Conservation (phyloP, 2,797 vertebrate species). For the Parambassis ranga region DNA sequence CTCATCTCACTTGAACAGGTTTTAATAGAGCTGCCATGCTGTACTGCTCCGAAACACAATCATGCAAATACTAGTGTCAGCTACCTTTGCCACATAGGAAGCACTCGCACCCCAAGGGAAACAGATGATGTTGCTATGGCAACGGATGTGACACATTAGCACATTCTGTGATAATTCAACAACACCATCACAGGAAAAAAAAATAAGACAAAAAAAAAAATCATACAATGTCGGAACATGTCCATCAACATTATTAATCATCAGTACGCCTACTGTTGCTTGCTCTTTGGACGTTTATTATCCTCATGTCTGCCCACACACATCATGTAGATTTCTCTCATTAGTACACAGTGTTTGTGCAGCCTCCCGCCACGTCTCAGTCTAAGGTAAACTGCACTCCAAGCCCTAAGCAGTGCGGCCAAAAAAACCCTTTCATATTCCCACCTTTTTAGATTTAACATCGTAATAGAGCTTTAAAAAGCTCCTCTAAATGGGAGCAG, state of each 20-base stretch:
- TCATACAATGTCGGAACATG: constrained; percentile 34
- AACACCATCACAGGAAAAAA: neutral
- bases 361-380: constrained; percentile 33
- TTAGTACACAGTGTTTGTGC: constrained; percentile 47
- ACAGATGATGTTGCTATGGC: constrained; percentile 38
- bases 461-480: constrained; percentile 25
- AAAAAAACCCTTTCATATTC: constrained; percentile 13
- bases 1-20: neutral
- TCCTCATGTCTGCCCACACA: constrained; percentile 53
- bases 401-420: constrained; percentile 7
- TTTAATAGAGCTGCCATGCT: neutral
- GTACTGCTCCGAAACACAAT: neutral
- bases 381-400: constrained; percentile 27
- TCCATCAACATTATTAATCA: constrained; percentile 66
- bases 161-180: constrained; percentile 4
- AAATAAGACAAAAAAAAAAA: neutral
- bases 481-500: neutral
- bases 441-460: constrained; percentile 10
- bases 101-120: neutral
- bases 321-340: constrained; percentile 53
- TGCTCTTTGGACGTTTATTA: constrained; percentile 59
- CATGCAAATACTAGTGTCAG: neutral
- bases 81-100: constrained; percentile 5
- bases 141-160: constrained; percentile 31
- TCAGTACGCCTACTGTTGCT: constrained; percentile 47